Evolutionary conservation across 2,797 vertebrate species (phyloP).

Genomic region (Cirrhinus mrigala): DNA sequence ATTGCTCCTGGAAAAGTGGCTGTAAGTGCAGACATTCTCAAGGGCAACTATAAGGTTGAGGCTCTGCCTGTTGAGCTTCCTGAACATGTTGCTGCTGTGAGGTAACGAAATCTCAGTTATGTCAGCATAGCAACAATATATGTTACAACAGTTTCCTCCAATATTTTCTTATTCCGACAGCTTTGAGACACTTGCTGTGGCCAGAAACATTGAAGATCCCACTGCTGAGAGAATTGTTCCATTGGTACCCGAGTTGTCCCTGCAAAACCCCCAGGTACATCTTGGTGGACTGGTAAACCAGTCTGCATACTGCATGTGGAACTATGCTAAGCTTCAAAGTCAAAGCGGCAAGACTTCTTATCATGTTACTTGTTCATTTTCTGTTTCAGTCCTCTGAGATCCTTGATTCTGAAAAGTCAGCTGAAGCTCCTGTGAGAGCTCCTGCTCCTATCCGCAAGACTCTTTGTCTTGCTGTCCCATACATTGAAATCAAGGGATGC

Average conservation of each 20-base stretch:
- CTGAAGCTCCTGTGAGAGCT: slow-evolving; percentile 29
- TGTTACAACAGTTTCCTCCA: neutral
- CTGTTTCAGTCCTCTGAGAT: slow-evolving; percentile 71
- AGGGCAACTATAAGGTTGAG: slow-evolving; percentile 80
- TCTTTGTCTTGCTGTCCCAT: slow-evolving; percentile 68
- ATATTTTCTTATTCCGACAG: slow-evolving; percentile 69
- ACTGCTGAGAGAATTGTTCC: slow-evolving; percentile 71
- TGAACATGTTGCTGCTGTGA: slow-evolving; percentile 71
- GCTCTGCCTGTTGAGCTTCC: slow-evolving; percentile 75
- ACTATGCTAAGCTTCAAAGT: slow-evolving; percentile 39
- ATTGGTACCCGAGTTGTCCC: slow-evolving; percentile 69
- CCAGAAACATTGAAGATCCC: slow-evolving; percentile 80
- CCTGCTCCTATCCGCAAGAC: slow-evolving; percentile 62
- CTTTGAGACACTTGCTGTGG: slow-evolving; percentile 79
- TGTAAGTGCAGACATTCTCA: slow-evolving; percentile 72
- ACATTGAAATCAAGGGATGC: slow-evolving; percentile 75
- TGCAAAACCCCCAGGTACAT: slow-evolving; percentile 58
- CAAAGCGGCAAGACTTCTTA: neutral
- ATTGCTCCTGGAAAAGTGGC: slow-evolving; percentile 72
- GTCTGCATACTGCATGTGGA: slow-evolving; percentile 62
- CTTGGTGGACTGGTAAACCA: neutral
- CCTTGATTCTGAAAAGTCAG: slow-evolving; percentile 48
- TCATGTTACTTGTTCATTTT: slow-evolving; percentile 59
- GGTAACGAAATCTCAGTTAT: slow-evolving; percentile 61
- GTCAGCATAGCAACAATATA: neutral